These are phyloP conservation scores for Falcunculus frontatus DNA, from an alignment of 2,113 vertebrate genomes.

Conservation along the genomic window DNA sequence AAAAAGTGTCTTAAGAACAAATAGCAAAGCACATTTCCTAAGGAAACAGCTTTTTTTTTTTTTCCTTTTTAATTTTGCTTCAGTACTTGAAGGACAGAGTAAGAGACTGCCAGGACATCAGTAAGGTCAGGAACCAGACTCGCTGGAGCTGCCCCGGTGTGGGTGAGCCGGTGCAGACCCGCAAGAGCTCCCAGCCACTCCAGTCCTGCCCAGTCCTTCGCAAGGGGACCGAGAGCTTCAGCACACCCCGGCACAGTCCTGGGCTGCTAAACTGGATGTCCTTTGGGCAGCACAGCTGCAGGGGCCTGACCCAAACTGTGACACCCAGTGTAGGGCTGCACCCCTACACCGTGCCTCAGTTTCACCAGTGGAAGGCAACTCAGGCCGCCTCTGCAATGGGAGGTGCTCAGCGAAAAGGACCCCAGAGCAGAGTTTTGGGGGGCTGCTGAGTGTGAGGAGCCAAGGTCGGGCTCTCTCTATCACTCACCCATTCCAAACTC, in stretches of 20 bases:
- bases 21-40: constrained; percentile 17
- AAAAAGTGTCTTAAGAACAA: background rate
- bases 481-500: background rate
- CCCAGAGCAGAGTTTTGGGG: too few relatives aligned
- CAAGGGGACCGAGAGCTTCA: accelerated
- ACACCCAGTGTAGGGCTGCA: background rate
- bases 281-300: background rate
- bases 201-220: background rate
- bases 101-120: background rate
- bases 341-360: background rate
- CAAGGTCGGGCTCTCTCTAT: background rate
- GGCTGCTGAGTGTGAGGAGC: accelerated
- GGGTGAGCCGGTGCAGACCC: background rate
- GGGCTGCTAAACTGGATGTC: background rate
- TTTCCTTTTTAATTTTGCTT: background rate
- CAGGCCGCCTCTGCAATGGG: accelerated
- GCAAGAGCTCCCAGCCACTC: background rate
- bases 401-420: background rate
- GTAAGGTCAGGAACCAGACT: background rate
- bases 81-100: background rate
- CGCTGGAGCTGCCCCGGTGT: background rate
- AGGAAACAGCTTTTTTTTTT: background rate
- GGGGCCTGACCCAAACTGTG: background rate
- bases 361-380: background rate
- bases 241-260: background rate